These are phyloP conservation scores for Hirundo rustica DNA, from an alignment of 2,797 vertebrate species.

Conservation along the genomic window DNA sequence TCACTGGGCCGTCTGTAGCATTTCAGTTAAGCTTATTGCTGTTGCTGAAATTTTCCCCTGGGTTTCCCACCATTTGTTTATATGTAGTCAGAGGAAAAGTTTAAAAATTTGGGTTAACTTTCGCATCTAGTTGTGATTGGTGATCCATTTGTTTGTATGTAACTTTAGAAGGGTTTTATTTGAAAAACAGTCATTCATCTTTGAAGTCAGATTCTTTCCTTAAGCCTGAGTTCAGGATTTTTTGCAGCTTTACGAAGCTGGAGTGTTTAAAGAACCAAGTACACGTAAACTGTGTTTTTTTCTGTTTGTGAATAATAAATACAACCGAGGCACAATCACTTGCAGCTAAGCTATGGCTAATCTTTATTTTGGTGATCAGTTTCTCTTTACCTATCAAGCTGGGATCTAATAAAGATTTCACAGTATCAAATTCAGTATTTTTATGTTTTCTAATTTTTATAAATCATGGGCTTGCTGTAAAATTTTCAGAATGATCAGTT, in stretches of 20 bases:
- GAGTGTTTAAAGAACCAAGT: not conserved
- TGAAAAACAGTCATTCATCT: not conserved
- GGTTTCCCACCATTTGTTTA: not conserved
- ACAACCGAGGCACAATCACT: not conserved
- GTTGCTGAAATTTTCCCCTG: not conserved
- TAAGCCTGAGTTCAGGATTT: not conserved
- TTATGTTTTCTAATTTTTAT: not conserved
- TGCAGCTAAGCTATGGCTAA: not conserved
- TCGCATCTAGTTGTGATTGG: not conserved
- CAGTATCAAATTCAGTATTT: not conserved
- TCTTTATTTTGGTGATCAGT: not conserved
- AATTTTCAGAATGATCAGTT: not conserved
- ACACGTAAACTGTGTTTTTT: not conserved
- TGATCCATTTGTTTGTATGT: not conserved
- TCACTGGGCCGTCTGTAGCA: not conserved
- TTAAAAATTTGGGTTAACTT: not conserved
- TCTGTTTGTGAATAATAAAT: not conserved
- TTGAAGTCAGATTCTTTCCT: not conserved
- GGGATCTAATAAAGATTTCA: not conserved
- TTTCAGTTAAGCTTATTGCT: not conserved
- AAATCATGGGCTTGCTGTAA: not conserved
- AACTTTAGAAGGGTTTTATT: not conserved
- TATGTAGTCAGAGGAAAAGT: not conserved
- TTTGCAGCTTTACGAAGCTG: not conserved
- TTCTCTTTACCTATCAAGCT: not conserved